Conservation (phyloP, 2,888 invertebrate genomes). For the Anticlea derivata region DNA sequence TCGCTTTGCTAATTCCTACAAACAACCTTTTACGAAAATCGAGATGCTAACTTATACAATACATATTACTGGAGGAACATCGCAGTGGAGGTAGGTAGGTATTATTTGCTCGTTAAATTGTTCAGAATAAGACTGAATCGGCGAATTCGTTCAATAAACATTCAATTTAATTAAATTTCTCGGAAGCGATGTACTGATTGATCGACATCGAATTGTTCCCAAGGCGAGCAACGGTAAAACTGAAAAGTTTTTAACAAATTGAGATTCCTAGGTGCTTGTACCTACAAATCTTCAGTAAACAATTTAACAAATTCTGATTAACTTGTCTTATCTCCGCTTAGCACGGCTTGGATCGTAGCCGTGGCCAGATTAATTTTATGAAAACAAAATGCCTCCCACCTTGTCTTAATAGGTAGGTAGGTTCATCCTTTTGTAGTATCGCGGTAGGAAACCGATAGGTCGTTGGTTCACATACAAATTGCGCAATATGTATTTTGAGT, state of each 20-base stretch:
- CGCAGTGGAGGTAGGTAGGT: neutral
- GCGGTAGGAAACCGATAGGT: too few species aligned
- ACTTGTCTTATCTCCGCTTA: neutral
- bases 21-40: too few species aligned
- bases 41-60: too few species aligned
- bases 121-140: conserved; percentile 6
- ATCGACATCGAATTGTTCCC: conserved; percentile 23
- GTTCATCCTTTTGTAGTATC: too few species aligned
- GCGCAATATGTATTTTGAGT: too few species aligned
- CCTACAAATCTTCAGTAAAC: conserved; percentile 11
- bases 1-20: too few species aligned
- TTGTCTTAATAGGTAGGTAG: too few species aligned
- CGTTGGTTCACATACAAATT: too few species aligned
- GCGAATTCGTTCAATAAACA: conserved; percentile 12
- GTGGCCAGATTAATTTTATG: neutral
- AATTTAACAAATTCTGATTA: conserved; percentile 7
- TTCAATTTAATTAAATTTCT: conserved; percentile 22
- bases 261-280: conserved; percentile 6
- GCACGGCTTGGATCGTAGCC: neutral
- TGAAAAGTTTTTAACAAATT: conserved; percentile 23
- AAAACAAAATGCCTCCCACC: too few species aligned
- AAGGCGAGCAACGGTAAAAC: conserved; percentile 18
- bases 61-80: too few species aligned
- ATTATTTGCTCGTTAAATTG: conserved; percentile 5
- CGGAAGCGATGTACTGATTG: conserved; percentile 17